phyloP scores from a whole-genome alignment of 2,888 invertebrate genomes.

The Epistrophella euchroma region DNA sequence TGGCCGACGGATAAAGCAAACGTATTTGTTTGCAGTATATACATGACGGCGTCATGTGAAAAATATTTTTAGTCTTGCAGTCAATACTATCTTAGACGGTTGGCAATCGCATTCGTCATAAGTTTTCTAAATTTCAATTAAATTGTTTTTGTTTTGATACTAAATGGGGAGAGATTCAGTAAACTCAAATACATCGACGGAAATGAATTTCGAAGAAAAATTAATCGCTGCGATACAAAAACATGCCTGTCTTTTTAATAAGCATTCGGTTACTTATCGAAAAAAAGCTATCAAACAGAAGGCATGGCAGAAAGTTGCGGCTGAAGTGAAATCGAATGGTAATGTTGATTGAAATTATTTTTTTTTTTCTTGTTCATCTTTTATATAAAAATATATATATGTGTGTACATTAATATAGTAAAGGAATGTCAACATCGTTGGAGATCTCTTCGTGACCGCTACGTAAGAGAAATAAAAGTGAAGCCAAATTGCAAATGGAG shows the following conservation, averaged over 20 bases:
- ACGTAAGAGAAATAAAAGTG: not conserved
- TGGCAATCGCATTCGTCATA: not conserved
- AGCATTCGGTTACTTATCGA: not conserved
- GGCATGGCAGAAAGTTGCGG: not conserved
- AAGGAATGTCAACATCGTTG: conserved; percentile 23
- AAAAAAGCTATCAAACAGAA: not conserved
- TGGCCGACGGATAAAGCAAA: not conserved
- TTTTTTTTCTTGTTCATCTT: not conserved
- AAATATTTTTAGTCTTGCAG: conserved; percentile 15
- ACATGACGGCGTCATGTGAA: conserved; percentile 24
- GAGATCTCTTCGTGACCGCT: conserved; percentile 33
- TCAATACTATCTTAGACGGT: conserved; percentile 9
- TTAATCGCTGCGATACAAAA: not conserved
- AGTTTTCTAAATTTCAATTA: not conserved
- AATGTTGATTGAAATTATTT: not conserved
- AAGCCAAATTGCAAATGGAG: conserved; percentile 18
- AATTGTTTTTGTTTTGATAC: not conserved
- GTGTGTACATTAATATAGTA: not conserved
- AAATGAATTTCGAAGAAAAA: conserved; percentile 11
- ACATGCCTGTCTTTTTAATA: not conserved
- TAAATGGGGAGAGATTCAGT: not conserved
- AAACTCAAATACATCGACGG: no score
- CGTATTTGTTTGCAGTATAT: not conserved
- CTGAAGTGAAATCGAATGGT: not conserved
- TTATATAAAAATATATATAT: not conserved